phyloP scores from a whole-genome alignment of 2,888 invertebrate genomes.

The Pandemis heparana region DNA sequence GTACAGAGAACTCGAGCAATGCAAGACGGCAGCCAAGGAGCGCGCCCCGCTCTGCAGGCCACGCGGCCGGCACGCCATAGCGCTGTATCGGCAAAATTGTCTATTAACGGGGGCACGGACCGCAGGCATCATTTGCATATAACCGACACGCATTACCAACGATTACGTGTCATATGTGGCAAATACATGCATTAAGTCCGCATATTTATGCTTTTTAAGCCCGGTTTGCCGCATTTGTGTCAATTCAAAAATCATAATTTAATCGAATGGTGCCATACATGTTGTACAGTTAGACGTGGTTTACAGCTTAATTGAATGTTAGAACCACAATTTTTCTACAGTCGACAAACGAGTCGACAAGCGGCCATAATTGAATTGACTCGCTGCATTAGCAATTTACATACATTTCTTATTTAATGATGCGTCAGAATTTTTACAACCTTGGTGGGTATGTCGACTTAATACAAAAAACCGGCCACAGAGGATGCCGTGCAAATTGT shows the following conservation, averaged over 20 bases:
- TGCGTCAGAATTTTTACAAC: background rate
- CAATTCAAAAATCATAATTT: constrained; percentile 31
- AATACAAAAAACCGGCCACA: too few species aligned
- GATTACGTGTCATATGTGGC: constrained; percentile 43
- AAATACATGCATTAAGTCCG: constrained; percentile 28
- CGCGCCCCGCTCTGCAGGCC: background rate
- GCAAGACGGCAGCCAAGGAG: constrained; percentile 5
- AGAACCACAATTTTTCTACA: constrained; percentile 31
- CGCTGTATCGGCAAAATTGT: constrained; percentile 42
- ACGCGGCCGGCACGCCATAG: constrained; percentile 30
- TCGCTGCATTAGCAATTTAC: constrained; percentile 13
- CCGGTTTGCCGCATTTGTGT: constrained; percentile 1
- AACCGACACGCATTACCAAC: constrained; percentile 45
- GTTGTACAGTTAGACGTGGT: constrained; percentile 32
- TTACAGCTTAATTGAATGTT: constrained; percentile 33
- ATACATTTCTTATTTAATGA: constrained; percentile 16
- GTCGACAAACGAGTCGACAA: constrained; percentile 38
- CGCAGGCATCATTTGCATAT: constrained; percentile 53
- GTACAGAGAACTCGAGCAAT: constrained; percentile 8
- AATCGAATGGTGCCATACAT: constrained; percentile 22
- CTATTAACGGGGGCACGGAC: constrained; percentile 45
- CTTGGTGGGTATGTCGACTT: background rate
- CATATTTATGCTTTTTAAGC: constrained; percentile 32
- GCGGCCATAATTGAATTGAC: constrained; percentile 23
- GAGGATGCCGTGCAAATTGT: too few species aligned